Conservation (phyloP, 2,888 invertebrate species). For the Nebria brevicollis region DNA sequence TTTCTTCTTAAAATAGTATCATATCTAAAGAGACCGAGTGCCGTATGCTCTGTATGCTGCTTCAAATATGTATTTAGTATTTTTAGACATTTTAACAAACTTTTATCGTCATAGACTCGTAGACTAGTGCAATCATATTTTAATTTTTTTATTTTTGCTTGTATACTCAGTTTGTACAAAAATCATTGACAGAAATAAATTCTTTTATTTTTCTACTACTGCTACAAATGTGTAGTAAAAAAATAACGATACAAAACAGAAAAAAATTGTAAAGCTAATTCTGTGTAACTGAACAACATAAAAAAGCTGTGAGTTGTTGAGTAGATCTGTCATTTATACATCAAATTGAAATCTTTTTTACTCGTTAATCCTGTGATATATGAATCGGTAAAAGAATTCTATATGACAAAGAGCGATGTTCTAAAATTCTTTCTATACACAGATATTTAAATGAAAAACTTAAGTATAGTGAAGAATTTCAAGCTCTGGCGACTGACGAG, state of each 20-base stretch:
- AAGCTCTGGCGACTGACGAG: neutral
- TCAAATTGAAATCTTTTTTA: neutral
- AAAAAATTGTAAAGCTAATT: neutral
- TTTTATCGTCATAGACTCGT: too few species aligned
- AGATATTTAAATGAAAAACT: neutral
- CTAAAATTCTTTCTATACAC: neutral
- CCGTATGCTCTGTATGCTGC: neutral
- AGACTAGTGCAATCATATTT: too few species aligned
- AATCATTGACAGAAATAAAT: neutral
- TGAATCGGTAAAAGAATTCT: neutral
- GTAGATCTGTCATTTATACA: neutral
- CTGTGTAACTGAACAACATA: neutral
- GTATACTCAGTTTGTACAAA: too few species aligned
- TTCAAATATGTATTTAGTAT: neutral
- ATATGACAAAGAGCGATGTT: neutral
- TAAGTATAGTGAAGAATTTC: neutral
- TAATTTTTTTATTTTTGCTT: too few species aligned
- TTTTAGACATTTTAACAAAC: too few species aligned
- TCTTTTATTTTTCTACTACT: neutral
- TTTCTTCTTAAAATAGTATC: neutral
- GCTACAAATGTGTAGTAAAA: neutral
- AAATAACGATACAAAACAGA: neutral
- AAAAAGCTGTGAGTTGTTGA: neutral
- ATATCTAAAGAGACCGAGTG: neutral
- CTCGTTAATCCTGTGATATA: slow-evolving; percentile 1